Base-by-base conservation (phyloP, 1,140 invertebrate species). In the Tetramorium parvispinum region DNA sequence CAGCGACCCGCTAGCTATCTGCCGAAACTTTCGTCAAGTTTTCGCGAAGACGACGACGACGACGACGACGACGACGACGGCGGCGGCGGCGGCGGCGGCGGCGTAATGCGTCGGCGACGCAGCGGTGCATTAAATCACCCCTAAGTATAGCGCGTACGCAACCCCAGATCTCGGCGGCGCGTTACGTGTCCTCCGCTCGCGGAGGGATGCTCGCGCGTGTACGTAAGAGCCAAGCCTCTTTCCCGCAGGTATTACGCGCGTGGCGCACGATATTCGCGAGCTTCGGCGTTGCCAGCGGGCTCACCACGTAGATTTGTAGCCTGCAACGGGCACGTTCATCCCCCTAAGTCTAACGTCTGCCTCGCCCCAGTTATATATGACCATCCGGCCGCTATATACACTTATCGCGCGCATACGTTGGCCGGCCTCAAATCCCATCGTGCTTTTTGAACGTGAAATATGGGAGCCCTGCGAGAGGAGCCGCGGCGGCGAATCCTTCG, bases 231-330 rank as follows among this genome's bases (percentile, higher is more conserved):
- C 51, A 76, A 87, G 57, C 68, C 87, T 89, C 85, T 53, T 89
- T 76, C 83, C 70, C 88, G 77, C 43, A 59, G 88, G 85, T 89
- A 89, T 89, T 89, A 87, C 87, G 46, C 55, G 18, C 83, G 40
- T n/a, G 11, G 71, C n/a, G 82, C 77, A 88, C 83, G 82, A 90
- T 94, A 93, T 91, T 92, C 91, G 90, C 89, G 85, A 87, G 88
- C 87, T 92, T 93, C 92, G 91, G 76, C 89, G 83, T 88, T 83
- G 77, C 90, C 85, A 79, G 32, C 79, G 82, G 88, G 92, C 93
- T 94, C 94, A 93, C 43, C 87, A 32, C 32, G 88, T 94, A 94
- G 93, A 93, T 94, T 94, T 94, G 93, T 94, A 93, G 93, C 93
- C 86, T 88, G 89, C 92, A 91, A 93, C 88, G 91, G 85, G 89